Evolutionary conservation across 1,140 invertebrate species (phyloP), one percentile per base, ranked within the genome.

Genomic region (Eupeodes corollae): DNA sequence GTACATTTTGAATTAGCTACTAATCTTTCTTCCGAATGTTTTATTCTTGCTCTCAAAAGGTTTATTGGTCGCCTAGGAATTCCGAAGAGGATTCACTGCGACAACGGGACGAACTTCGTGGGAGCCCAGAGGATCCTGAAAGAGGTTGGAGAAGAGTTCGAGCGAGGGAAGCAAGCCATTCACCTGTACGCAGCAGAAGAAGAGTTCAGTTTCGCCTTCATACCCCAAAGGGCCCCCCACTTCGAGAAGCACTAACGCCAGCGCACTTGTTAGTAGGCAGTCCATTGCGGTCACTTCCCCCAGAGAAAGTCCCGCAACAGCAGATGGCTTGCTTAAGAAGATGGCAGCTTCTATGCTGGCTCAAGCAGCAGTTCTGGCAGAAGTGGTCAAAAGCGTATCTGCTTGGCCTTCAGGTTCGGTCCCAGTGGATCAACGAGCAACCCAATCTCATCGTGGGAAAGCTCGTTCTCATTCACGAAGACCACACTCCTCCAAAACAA

Each of bases 61-160:
- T 61, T 65, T 14, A 30, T 49, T 5, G 46, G 39, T 8, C 44
- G 55, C 10, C 42, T 51, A 42, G 56, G 55, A 2, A 32, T 55
- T 8, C 42, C 43, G 9, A 18, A 33, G 0, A 48, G 47, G 1
- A 49, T 67, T 1, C 47, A 56, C 19, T 61, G 52, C 6, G 65
- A 69, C 34, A 60, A 60, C 38, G 63, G 55, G 0, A 67, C 63
- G n/a, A n/a, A n/a, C n/a, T n/a, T n/a, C n/a, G n/a, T n/a, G n/a
- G n/a, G n/a, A n/a, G n/a, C n/a, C 0, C 44, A 31, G 10, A 15
- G 14, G 16, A 47, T 33, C 13, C 34, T 68, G 9, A 42, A 44
- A 16, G 40, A 43, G 14, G 41, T 47, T 12, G 26, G 14, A 12
- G 40, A 35, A 19, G 6, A 44, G 15, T 26, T 31, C 26, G 16